These are phyloP conservation scores for Caenorhabditis sp. DNA, from an alignment of 2,888 invertebrate genomes.

Conservation along the genomic window DNA sequence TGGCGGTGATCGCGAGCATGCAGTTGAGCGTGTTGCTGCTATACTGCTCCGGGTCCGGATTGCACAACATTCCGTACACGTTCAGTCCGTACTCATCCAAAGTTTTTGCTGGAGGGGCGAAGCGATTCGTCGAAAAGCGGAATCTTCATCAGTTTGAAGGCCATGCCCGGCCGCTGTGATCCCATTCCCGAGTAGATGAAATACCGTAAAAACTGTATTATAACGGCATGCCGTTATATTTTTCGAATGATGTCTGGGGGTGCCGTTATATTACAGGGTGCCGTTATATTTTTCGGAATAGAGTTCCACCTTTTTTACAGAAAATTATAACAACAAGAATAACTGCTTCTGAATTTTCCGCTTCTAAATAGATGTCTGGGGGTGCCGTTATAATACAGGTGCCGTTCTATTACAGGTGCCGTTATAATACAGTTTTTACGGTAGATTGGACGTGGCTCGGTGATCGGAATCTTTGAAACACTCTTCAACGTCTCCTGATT, in stretches of 20 bases:
- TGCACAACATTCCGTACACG: slow-evolving; percentile 87
- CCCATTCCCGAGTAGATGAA: slow-evolving; percentile 98
- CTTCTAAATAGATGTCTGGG: too few species aligned
- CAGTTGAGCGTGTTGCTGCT: slow-evolving; percentile 87
- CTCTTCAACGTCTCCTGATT: slow-evolving; percentile 66
- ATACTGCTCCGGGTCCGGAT: slow-evolving; percentile 84
- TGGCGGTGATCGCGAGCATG: slow-evolving; percentile 93
- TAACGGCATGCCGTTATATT: too few species aligned
- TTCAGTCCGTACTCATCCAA: slow-evolving; percentile 88
- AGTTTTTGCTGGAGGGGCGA: slow-evolving; percentile 80
- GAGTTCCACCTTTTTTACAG: too few species aligned
- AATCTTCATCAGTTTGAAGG: slow-evolving; percentile 87
- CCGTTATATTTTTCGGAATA: too few species aligned
- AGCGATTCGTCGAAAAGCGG: slow-evolving; percentile 89
- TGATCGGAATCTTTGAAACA: slow-evolving; percentile 75
- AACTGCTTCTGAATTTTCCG: too few species aligned
- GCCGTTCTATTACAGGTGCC: too few species aligned
- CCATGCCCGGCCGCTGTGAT: slow-evolving; percentile 97
- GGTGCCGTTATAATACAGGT: too few species aligned
- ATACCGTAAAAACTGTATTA: too few species aligned
- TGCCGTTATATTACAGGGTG: too few species aligned
- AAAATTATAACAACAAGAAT: too few species aligned
- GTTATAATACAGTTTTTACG: too few species aligned
- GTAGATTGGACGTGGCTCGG: slow-evolving; percentile 85
- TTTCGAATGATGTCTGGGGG: too few species aligned